Conservation (phyloP, 2,888 invertebrate genomes). For the Aspidiotus destructor region DNA sequence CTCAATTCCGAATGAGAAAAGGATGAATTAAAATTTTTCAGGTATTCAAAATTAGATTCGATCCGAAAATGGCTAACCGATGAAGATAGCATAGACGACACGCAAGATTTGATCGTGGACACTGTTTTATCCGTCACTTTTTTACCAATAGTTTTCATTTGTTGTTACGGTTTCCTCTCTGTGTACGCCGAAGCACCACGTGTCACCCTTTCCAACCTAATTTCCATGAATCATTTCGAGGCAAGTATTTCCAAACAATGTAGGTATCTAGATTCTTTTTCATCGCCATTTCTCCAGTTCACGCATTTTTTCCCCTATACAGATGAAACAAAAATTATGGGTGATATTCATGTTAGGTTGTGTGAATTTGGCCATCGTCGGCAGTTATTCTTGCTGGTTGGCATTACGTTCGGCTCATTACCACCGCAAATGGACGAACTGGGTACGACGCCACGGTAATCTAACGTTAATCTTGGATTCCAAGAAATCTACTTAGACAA, state of each 20-base stretch:
- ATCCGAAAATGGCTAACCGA: constrained; percentile 28
- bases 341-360: constrained; percentile 27
- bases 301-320: background rate
- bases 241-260: constrained; percentile 3
- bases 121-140: constrained; percentile 20
- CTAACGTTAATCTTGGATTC: constrained; percentile 21
- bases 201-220: constrained; percentile 11
- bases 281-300: background rate
- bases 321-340: constrained; percentile 30
- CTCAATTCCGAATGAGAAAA: background rate
- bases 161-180: constrained; percentile 21
- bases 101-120: constrained; percentile 26
- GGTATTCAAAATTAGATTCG: constrained; percentile 27
- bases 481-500: background rate
- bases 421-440: constrained; percentile 24
- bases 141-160: constrained; percentile 25
- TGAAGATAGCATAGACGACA: constrained; percentile 26
- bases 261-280: background rate
- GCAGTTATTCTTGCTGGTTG: constrained; percentile 24
- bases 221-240: constrained; percentile 14
- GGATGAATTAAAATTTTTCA: constrained; percentile 1
- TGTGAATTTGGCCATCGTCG: constrained; percentile 12
- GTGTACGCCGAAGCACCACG: constrained; percentile 20
- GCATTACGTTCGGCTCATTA: constrained; percentile 22
- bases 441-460: constrained; percentile 26